Base-by-base conservation (phyloP, 1,140 invertebrate species). In the Drosophila guanche region DNA sequence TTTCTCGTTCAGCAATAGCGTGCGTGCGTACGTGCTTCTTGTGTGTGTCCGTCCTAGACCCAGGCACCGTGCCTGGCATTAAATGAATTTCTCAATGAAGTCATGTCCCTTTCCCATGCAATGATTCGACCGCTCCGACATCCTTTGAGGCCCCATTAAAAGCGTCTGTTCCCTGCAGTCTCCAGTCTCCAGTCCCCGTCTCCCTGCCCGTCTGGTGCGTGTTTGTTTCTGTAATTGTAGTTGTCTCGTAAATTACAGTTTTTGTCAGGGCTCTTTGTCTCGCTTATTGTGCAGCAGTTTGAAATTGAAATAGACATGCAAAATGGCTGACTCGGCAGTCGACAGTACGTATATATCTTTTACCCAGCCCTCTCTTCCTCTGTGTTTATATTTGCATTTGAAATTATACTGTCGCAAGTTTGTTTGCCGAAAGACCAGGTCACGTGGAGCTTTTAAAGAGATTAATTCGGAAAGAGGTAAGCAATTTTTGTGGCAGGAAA, bases 61-160 rank as follows among this genome's bases (percentile, higher is more conserved):
- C 56, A 74, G 62, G 62, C 62, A 74, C 67, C 70, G 70, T 76
- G 72, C 74, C 57, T 43, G 47, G 59, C 71, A 79, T 66, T 69
- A 55, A 79, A 79, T 77, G 53, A 65, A 75, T 79, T 74, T 79
- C 52, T 41, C 70, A 65, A 79, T 79, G 59, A 75, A 79, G 76
- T 70, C 76, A 7, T 42, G 27, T n/a, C 14, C 29, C 20, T 45
- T 14, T 22, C 40, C 41, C n/a, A 23, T 51, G 12, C 20, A 37
- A 20, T 52, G 20, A 22, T 22, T 37, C 16, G 20, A 12, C 25
- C 3, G 41, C 41, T 41, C 47, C 46, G 45, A 71, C 67, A 71
- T 79, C 63, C 71, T 79, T 42, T 65, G 50, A 47, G 51, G 33
- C 33, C 42, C 40, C 59, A 65, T 75, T 65, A 70, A 69, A 58